Evolutionary conservation across 2,888 invertebrate species (phyloP), one percentile per base, ranked within the genome.

Genomic region (Heliconius sara): DNA sequence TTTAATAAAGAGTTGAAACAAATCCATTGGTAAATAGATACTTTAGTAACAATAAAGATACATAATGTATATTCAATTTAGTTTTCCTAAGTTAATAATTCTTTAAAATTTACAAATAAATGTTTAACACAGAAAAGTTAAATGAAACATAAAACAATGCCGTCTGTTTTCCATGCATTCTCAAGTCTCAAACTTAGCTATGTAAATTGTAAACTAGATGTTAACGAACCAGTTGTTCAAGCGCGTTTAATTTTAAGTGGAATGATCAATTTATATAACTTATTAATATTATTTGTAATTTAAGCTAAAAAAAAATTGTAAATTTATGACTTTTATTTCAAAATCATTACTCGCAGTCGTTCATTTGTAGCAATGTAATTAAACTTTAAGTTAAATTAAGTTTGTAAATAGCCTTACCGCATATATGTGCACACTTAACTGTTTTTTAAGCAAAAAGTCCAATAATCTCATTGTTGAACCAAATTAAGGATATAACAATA

Each of bases 161-260:
- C 13, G 57, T 19, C 30, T 72, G 13, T 57, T 71, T 72, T 34
- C 57, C 22, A 30, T n/a, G 72, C n/a, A 72, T 72, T 52, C 72
- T 3, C 57, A 72, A 72, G 52, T 72, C 12, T 72, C 34, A 57
- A 72, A 72, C 57, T 72, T 57, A 57, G 72, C 71, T 57, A 72
- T 52, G 34, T 39, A 68, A 68, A 68, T 68, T 68, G 34, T 72
- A 9, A 57, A 57, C 34, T 73, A 73, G 22, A 73, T 57, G 34
- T 57, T 43, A 68, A 68, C 57, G 72, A 73, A 57, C 30, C n/a
- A n/a, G 57, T 60, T 57, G 9, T 30, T 57, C 16, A 13, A 34
- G n/a, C n/a, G 6, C 10, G 19, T 52, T 72, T 71, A 30, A 52
- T 71, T 39, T 52, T 27, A 52, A 52, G 27, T 27, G 3, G 10